These are phyloP conservation scores for Congeria kusceri DNA, from an alignment of 2,888 invertebrate species.

Conservation along the genomic window DNA sequence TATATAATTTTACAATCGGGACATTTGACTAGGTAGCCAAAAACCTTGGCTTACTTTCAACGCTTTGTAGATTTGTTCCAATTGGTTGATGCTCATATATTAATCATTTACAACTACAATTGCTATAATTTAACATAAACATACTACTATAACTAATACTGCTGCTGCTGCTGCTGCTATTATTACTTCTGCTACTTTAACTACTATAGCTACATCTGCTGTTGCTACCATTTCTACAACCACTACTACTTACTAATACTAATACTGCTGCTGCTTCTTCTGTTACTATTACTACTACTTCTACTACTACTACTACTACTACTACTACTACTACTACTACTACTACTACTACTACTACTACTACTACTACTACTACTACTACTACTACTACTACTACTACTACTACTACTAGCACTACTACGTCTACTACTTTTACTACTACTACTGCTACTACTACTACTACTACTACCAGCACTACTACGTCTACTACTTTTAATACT, in stretches of 20 bases:
- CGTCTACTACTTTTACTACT: background rate
- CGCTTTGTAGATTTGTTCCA: too few species aligned
- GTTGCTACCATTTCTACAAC: background rate
- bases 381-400: constrained; percentile 10
- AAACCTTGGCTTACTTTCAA: too few species aligned
- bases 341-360: constrained; percentile 3
- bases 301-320: constrained; percentile 4
- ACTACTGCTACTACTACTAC: constrained; percentile 8
- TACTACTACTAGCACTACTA: background rate
- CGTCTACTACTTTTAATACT: too few species aligned
- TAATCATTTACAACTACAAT: too few species aligned
- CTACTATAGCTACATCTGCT: background rate
- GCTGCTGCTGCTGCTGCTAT: background rate
- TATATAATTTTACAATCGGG: too few species aligned
- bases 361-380: constrained; percentile 7
- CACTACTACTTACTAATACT: constrained; percentile 5
- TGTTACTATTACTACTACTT: constrained; percentile 2
- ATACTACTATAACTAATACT: background rate
- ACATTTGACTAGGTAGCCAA: too few species aligned
- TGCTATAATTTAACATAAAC: too few species aligned
- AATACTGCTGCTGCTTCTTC: background rate
- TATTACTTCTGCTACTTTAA: background rate
- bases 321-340: constrained; percentile 2
- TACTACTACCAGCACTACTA: too few species aligned
- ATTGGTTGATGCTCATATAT: too few species aligned